Conservation (phyloP, 2,888 invertebrate genomes). For the Drosophila gaucha region DNA sequence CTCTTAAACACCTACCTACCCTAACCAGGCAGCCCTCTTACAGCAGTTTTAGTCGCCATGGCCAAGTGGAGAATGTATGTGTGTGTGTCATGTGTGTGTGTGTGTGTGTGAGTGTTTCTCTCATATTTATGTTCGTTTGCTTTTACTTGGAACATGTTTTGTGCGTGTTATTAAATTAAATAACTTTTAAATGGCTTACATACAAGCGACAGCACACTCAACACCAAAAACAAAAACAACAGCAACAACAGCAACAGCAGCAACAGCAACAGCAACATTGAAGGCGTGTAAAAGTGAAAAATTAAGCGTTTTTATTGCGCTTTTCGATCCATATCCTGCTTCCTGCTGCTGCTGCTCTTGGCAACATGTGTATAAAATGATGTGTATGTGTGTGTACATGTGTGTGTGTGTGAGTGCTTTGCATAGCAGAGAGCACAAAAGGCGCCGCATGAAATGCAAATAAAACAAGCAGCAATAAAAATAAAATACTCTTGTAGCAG, state of each 20-base stretch:
- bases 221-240: slow-evolving; percentile 12
- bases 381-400: slow-evolving; percentile 26
- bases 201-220: slow-evolving; percentile 51
- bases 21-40: not conserved
- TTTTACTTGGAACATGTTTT: slow-evolving; percentile 71
- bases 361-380: slow-evolving; percentile 75
- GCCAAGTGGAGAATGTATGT: slow-evolving; percentile 2
- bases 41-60: slow-evolving; percentile 16
- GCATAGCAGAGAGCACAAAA: slow-evolving; percentile 61
- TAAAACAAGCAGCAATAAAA: slow-evolving; percentile 81
- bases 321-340: slow-evolving; percentile 60
- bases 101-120: not conserved
- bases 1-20: not conserved
- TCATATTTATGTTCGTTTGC: slow-evolving; percentile 56
- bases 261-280: slow-evolving; percentile 13
- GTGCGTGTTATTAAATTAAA: slow-evolving; percentile 76
- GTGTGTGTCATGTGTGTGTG: not conserved
- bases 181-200: slow-evolving; percentile 77
- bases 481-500: slow-evolving; percentile 79
- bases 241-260: slow-evolving; percentile 18
- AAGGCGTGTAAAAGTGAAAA: slow-evolving; percentile 74
- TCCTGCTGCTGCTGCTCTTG: slow-evolving; percentile 41
- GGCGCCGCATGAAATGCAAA: slow-evolving; percentile 73
- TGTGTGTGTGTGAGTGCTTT: slow-evolving; percentile 45
- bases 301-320: slow-evolving; percentile 80